Evolutionary conservation across 2,113 vertebrate species (phyloP).

Genomic region (Daphoenositta chrysoptera): DNA sequence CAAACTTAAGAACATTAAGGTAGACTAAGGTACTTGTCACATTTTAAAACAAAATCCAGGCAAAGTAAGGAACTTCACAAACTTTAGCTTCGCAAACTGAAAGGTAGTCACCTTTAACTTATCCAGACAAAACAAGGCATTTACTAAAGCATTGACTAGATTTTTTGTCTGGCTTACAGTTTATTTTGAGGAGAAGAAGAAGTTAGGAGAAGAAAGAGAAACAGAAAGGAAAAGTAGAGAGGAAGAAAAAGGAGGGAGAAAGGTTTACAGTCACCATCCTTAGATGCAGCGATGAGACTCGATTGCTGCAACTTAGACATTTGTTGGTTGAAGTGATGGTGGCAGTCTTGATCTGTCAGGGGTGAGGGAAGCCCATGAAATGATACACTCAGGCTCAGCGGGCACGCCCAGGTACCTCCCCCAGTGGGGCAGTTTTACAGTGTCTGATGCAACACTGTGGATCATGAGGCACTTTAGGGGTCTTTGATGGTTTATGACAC

Average conservation of each 20-base stretch:
- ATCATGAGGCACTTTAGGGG: not conserved
- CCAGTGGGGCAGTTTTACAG: not conserved
- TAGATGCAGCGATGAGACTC: not conserved
- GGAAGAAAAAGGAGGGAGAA: not conserved
- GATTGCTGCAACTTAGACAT: not conserved
- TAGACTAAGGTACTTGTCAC: not conserved
- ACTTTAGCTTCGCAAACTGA: not conserved
- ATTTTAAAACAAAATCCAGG: not conserved
- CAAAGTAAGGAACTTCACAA: not conserved
- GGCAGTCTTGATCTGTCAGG: not conserved
- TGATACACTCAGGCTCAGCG: not conserved
- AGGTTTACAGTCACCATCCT: not conserved
- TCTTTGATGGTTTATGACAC: not conserved
- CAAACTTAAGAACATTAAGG: not conserved
- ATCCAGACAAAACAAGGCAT: not conserved
- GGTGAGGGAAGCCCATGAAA: not conserved
- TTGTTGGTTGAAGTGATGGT: not conserved
- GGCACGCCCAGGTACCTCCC: not conserved
- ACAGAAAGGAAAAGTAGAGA: too few relatives aligned
- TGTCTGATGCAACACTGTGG: not conserved
- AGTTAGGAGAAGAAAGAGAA: not conserved
- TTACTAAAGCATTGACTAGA: not conserved
- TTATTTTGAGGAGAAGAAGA: not conserved
- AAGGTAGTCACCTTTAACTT: not conserved
- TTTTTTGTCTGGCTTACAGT: not conserved